Conservation (phyloP, 2,888 invertebrate genomes). For the Epinotia demarniana region DNA sequence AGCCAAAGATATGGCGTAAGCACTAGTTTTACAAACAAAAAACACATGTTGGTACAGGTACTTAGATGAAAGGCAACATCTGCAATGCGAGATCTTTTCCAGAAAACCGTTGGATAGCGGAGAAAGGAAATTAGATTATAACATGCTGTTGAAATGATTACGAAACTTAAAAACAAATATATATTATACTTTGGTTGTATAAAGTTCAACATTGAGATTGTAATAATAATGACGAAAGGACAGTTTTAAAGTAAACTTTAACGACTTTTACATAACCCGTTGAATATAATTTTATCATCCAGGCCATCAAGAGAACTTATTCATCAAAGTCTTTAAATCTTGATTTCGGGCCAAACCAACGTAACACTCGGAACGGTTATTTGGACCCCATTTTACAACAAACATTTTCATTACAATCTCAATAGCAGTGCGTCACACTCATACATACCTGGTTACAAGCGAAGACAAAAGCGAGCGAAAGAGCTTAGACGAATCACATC, state of each 20-base stretch:
- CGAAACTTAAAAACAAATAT: too few species aligned
- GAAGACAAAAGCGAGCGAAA: neutral
- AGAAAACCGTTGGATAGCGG: too few species aligned
- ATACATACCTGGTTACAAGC: neutral
- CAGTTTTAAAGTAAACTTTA: neutral
- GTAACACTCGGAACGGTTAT: conserved; percentile 2
- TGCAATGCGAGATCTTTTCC: too few species aligned
- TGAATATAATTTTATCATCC: conserved; percentile 32
- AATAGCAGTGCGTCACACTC: neutral
- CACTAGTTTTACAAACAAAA: too few species aligned
- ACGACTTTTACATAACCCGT: conserved; percentile 12
- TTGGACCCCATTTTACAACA: neutral
- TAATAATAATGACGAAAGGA: neutral
- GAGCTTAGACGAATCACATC: neutral
- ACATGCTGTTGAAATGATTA: too few species aligned
- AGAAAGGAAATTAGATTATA: too few species aligned
- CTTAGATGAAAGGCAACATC: too few species aligned
- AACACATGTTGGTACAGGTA: too few species aligned
- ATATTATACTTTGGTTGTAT: neutral
- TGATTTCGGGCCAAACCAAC: conserved; percentile 26
- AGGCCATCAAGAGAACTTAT: conserved; percentile 34
- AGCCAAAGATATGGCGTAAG: too few species aligned
- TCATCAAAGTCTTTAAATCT: conserved; percentile 25
- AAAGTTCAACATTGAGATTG: neutral
- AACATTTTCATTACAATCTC: neutral